Percentiles rank a stretch among this genome's conserved stretches.
phyloP scores from a whole-genome alignment of 2,797 vertebrate species.

The Cyprinodon diabolis region DNA sequence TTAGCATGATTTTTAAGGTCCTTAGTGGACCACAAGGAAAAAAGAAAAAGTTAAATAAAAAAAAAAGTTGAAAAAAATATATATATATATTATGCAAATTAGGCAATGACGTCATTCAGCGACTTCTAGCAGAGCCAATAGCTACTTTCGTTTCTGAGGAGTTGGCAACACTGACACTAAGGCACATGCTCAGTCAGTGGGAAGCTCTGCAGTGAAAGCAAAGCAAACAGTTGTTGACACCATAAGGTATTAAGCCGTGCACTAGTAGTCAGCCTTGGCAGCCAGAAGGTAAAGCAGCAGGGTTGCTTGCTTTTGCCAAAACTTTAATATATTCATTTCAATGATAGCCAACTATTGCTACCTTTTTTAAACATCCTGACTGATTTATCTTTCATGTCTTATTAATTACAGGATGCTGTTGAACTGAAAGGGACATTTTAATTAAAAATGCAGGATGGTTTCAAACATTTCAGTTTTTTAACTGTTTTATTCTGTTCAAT shows the following conservation, averaged over 20 bases:
- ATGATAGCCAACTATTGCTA: background rate
- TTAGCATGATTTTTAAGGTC: too few species aligned
- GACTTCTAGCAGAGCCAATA: too few species aligned
- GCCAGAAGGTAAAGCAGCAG: background rate
- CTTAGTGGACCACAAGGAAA: too few species aligned
- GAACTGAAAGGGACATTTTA: background rate
- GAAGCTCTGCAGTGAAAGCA: background rate
- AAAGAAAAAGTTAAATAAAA: too few species aligned
- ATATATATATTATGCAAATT: too few species aligned
- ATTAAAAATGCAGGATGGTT: background rate
- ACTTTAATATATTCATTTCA: background rate
- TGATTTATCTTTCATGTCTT: too few species aligned
- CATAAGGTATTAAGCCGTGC: background rate
- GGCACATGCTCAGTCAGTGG: background rate
- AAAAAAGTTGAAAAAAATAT: too few species aligned
- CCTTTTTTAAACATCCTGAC: background rate
- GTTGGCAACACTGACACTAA: too few species aligned
- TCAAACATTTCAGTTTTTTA: background rate
- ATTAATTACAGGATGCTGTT: background rate
- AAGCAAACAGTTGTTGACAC: background rate
- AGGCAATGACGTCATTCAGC: too few species aligned
- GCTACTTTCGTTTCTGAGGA: too few species aligned
- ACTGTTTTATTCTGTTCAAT: background rate
- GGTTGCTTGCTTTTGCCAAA: slow-evolving; percentile 1
- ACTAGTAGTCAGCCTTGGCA: background rate